phyloP scores from a whole-genome alignment of 1,140 invertebrate species.

The Apis cerana region DNA sequence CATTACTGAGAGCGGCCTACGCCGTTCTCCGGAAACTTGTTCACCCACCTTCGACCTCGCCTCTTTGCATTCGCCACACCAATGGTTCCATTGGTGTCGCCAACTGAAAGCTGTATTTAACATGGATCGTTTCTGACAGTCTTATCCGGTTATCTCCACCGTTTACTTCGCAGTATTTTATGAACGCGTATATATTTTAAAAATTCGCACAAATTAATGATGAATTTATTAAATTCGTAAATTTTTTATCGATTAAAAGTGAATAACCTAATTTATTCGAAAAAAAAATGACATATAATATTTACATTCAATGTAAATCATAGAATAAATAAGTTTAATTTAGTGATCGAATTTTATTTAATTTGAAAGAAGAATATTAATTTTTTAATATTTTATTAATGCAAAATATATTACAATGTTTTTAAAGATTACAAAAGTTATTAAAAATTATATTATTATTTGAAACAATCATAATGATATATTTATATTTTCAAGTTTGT shows the following conservation, averaged over 20 bases:
- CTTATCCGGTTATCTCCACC: slow-evolving; percentile 38
- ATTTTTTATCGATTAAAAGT: neutral
- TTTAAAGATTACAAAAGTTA: too few relatives aligned
- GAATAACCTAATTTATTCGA: neutral
- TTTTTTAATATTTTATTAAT: too few relatives aligned
- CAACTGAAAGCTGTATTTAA: slow-evolving; percentile 24
- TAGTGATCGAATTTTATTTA: neutral
- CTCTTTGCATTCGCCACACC: slow-evolving; percentile 62
- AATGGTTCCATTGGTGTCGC: slow-evolving; percentile 39
- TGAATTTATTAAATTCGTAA: neutral
- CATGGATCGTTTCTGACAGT: slow-evolving; percentile 53
- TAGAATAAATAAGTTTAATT: neutral
- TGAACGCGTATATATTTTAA: too few relatives aligned
- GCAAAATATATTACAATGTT: neutral
- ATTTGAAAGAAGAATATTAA: neutral
- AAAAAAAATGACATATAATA: neutral
- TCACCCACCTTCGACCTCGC: slow-evolving; percentile 80
- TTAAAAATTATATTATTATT: neutral
- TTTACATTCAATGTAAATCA: neutral
- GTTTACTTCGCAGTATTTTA: slow-evolving; percentile 19
- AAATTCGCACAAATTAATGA: neutral
- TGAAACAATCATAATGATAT: neutral
- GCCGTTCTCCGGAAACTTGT: slow-evolving; percentile 73
- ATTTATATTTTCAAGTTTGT: neutral
- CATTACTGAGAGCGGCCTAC: slow-evolving; percentile 65